Evolutionary conservation across 2,888 invertebrate genomes (phyloP).

Genomic region (Ichneumon xanthorius): DNA sequence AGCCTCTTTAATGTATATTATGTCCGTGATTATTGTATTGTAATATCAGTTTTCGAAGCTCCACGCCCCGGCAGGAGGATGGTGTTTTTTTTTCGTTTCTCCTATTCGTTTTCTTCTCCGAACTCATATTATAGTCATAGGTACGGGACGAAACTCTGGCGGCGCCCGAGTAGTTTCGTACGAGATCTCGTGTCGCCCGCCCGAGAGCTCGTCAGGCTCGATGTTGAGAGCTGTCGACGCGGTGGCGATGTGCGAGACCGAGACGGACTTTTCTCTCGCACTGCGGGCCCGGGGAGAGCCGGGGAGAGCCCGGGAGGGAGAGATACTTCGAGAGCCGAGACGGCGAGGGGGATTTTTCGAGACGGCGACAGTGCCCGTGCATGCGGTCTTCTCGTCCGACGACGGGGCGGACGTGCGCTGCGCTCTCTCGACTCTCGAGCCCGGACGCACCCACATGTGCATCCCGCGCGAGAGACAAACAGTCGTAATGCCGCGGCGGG

Average conservation of each 20-base stretch:
- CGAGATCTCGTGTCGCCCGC: constrained; percentile 8
- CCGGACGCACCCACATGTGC: constrained; percentile 67
- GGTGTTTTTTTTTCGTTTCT: constrained; percentile 20
- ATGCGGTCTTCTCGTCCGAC: constrained; percentile 34
- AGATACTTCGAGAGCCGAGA: constrained; percentile 12
- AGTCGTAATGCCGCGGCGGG: constrained; percentile 53
- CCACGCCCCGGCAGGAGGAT: constrained; percentile 62
- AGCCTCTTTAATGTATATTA: too few species aligned
- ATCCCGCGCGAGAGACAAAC: constrained; percentile 61
- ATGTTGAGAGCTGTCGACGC: constrained; percentile 59
- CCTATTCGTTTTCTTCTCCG: constrained; percentile 48
- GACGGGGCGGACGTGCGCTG: constrained; percentile 28
- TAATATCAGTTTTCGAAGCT: constrained; percentile 44
- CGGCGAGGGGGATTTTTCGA: constrained; percentile 31
- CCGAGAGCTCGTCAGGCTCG: constrained; percentile 16
- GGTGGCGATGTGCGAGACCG: constrained; percentile 38
- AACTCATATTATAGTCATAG: constrained; percentile 53
- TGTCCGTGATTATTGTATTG: not conserved
- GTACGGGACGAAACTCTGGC: constrained; percentile 25
- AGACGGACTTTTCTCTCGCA: constrained; percentile 49
- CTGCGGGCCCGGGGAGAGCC: constrained; percentile 8
- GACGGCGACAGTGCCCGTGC: constrained; percentile 25
- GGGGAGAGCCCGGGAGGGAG: constrained; percentile 21
- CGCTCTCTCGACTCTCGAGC: not conserved
- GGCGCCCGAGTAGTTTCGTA: constrained; percentile 50